Base-by-base conservation (phyloP, 1,140 invertebrate species). In the Euglossa dilemma region DNA sequence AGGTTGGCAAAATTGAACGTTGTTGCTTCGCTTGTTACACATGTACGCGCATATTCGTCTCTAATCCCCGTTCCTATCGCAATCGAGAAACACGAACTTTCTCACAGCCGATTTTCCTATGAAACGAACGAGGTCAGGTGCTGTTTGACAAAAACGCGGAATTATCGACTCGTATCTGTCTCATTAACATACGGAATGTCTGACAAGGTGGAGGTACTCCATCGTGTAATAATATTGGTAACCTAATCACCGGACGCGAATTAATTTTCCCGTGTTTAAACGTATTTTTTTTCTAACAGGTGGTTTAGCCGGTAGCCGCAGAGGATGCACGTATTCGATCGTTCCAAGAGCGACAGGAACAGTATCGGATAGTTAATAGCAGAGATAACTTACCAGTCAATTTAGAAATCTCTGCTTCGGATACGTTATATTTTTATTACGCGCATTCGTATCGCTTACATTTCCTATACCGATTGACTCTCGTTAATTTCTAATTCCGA, bases 111-210 rank as follows among this genome's bases (percentile, higher is more conserved):
- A 50, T 61, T 75, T 63, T 72, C 12, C 20, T 16, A 7, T 11
- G 8, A 20, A 43, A 56, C 52, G 50, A 72, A 43, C 9, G 20
- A 56, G 50, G 70, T 56, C 52, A 70, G 52, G 63, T 43, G 7
- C 3, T 18, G 20, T 43, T 45, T 20, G 16, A 54, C 20, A n/a
- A 77, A 77, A 61, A 36, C 25, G 20, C 23, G 25, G 9, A 72
- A 23, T 54, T 36, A 52, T n/a, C 23, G 20, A 12, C 18, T 23
- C 69, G 6, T 28, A 6, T 0, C 7, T 28, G 28, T 52, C 69
- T 28, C 14, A 71, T 71, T 54, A 54, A 71, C 70, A 54, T 47
- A 23, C 7, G 6, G 23, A 71, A 71, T 54, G 54, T 71, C 54
- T 14, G 20, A 23, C 20, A 52, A 70, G 6, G 12, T 52, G 9